phyloP scores from a whole-genome alignment of 2,888 invertebrate species.

The Drosophila putrida region DNA sequence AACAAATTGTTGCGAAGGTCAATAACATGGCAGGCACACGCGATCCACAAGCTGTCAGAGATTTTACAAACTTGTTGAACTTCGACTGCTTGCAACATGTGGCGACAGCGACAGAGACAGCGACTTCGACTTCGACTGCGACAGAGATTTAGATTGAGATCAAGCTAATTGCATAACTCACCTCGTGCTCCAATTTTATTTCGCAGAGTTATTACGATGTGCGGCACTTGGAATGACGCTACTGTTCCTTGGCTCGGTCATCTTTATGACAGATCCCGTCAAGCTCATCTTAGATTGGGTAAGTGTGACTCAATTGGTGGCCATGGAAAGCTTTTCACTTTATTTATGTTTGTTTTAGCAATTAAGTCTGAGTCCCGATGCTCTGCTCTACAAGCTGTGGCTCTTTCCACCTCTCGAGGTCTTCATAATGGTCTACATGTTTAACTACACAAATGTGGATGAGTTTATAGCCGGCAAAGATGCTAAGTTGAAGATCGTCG shows the following conservation, averaged over 20 bases:
- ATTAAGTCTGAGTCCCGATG: constrained; percentile 86
- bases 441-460: constrained; percentile 92
- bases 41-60: constrained; percentile 63
- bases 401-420: constrained; percentile 89
- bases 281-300: constrained; percentile 82
- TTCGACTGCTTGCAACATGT: constrained; percentile 61
- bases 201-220: constrained; percentile 80
- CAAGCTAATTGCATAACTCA: constrained; percentile 59
- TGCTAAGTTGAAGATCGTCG: constrained; percentile 88
- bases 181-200: constrained; percentile 66
- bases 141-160: constrained; percentile 3
- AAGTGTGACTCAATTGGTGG: constrained; percentile 43
- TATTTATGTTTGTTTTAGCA: constrained; percentile 65
- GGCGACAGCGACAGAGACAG: constrained; percentile 25
- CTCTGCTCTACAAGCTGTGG: constrained; percentile 88
- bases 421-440: constrained; percentile 89
- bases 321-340: background rate
- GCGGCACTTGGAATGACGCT: constrained; percentile 79
- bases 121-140: constrained; percentile 1
- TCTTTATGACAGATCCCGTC: constrained; percentile 79
- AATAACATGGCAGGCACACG: constrained; percentile 60
- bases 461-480: constrained; percentile 89
- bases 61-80: constrained; percentile 72
- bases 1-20: constrained; percentile 53
- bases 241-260: constrained; percentile 74